Conservation (phyloP, 2,888 invertebrate species). For the Vanessa cardui region DNA sequence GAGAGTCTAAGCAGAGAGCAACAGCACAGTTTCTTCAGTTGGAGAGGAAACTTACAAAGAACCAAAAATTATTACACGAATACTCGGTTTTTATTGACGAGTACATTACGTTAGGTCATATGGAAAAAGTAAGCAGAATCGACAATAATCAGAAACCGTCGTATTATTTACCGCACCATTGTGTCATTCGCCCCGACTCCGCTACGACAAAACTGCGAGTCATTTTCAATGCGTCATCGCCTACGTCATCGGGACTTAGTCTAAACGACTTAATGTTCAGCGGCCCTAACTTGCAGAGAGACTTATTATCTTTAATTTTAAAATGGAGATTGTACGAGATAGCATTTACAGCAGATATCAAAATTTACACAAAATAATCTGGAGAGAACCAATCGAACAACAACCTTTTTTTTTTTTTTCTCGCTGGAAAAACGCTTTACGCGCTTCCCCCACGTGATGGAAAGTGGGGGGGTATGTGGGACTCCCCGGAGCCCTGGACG, state of each 20-base stretch:
- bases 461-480: no score
- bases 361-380: no score
- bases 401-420: no score
- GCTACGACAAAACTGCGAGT: background rate
- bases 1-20: no score
- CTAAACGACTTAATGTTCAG: conserved; percentile 1
- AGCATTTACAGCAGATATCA: background rate
- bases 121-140: background rate
- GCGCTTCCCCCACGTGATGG: no score
- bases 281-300: background rate
- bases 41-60: background rate
- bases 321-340: background rate
- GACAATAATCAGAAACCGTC: background rate
- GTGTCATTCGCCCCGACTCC: background rate
- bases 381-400: no score
- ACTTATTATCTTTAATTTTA: conserved; percentile 1
- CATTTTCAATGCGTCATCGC: background rate
- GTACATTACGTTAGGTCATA: background rate
- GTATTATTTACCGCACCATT: background rate
- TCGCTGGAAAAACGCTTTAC: no score
- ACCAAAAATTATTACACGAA: no score
- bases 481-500: no score
- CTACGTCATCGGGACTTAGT: background rate
- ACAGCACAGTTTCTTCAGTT: no score
- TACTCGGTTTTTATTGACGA: no score